phyloP scores from a whole-genome alignment of 2,888 invertebrate genomes.

The Oxystoma pomonae region DNA sequence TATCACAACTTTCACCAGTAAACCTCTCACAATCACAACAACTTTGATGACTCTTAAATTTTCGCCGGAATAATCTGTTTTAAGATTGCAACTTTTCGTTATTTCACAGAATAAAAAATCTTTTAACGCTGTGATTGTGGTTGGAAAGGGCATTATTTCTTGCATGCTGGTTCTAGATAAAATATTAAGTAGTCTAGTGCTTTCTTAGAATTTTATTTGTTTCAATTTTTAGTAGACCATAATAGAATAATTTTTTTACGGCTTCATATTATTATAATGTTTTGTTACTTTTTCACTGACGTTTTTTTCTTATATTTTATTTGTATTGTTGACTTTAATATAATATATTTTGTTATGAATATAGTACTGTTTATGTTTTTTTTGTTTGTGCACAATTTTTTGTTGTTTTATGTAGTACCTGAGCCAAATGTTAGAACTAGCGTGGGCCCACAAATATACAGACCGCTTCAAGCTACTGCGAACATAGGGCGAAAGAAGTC shows the following conservation, averaged over 20 bases:
- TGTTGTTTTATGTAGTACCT: too few relatives aligned
- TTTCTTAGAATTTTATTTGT: neutral
- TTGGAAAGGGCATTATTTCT: neutral
- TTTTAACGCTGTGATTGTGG: neutral
- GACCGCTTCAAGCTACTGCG: too few relatives aligned
- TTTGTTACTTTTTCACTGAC: constrained; percentile 47
- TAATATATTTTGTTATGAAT: constrained; percentile 56
- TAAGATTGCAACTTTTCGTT: constrained; percentile 29
- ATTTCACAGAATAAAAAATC: too few relatives aligned
- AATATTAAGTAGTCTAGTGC: neutral
- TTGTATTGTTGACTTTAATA: constrained; percentile 53
- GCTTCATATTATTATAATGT: constrained; percentile 17
- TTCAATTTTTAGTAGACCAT: neutral
- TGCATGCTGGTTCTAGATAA: neutral
- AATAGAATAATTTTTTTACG: constrained; percentile 38
- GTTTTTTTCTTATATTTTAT: constrained; percentile 46
- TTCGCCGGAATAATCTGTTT: constrained; percentile 26
- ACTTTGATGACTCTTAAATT: constrained; percentile 17
- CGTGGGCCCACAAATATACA: too few relatives aligned
- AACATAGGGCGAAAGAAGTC: too few relatives aligned
- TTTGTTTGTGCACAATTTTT: constrained; percentile 34
- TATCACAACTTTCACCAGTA: too few relatives aligned
- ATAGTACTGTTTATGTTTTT: constrained; percentile 33
- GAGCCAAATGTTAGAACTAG: too few relatives aligned
- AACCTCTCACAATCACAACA: constrained; percentile 18